These are phyloP conservation scores for Butorides virescens DNA, from an alignment of 2,113 vertebrate genomes.

Conservation along the genomic window DNA sequence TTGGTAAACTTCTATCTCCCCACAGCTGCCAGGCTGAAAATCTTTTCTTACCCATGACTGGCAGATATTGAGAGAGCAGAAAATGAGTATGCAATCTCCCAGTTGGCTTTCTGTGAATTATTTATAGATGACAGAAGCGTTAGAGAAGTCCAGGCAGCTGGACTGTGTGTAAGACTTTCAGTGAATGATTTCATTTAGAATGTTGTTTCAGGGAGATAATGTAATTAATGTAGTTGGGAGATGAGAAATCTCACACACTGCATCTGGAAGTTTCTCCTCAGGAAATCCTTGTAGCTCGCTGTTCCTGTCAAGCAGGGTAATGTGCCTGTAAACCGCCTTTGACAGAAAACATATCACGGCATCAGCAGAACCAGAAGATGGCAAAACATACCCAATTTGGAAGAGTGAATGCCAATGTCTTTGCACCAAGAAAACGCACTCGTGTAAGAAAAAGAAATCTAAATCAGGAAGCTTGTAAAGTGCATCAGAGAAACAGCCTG, in stretches of 20 bases:
- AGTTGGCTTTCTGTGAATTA: conserved; percentile 37
- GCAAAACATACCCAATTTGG: conserved; percentile 2
- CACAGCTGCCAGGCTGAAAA: background rate
- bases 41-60: background rate
- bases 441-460: background rate
- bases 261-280: conserved; percentile 56
- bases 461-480: background rate
- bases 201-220: conserved; percentile 44
- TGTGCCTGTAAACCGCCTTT: background rate
- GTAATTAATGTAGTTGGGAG: conserved; percentile 40
- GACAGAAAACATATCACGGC: conserved; percentile 46
- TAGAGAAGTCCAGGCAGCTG: conserved; percentile 26
- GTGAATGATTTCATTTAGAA: conserved; percentile 55
- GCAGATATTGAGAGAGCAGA: background rate
- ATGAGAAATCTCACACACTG: conserved; percentile 2
- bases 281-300: conserved; percentile 27
- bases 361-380: conserved; percentile 41
- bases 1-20: background rate
- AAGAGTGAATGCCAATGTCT: background rate
- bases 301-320: conserved; percentile 52
- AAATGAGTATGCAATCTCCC: background rate
- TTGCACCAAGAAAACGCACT: background rate
- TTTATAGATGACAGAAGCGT: conserved; percentile 41
- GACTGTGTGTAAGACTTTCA: conserved; percentile 6
- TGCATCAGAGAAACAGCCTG: background rate